Base-by-base conservation (phyloP, 2,888 invertebrate genomes). In the Strigamia transsilvanica region DNA sequence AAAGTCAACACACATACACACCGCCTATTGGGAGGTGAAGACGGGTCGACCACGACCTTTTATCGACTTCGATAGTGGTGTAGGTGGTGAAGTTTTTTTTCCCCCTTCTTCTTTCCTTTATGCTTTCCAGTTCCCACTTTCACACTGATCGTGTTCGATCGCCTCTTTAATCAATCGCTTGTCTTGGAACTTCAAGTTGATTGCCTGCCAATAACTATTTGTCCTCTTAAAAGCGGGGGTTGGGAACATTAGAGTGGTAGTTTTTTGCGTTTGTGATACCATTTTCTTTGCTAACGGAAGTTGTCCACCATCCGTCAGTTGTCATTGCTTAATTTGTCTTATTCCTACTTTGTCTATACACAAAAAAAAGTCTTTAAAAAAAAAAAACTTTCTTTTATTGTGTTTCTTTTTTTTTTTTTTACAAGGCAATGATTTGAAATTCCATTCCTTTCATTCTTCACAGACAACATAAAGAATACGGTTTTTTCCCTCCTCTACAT, bases 251-350 rank as follows among this genome's bases (percentile, higher is more conserved):
- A 15, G n/a, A 6, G 15, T 51, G 15, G 51, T 51, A 51, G 12
- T 51, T 51, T 51, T 51, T 51, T 38, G 38, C 38, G 38, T 51
- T 51, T 51, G 18, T 18, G n/a, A 51, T 18, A 51, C 18, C 51
- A 3, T 18, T 18, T 18, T 51, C 6, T 1, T 18, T 51, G 51
- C n/a, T 51, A 51, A 51, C 51, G 51, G 51, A 51, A 51, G 51
- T 51, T 51, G 51, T 18, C 18, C 51, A 15, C 51, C 51, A 51
- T 51, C 51, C 7, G n/a, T 51, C 51, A 51, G 18, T 51, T 51
- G 51, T 51, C 51, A 51, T 51, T 51, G 51, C 10, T 51, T 51
- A 51, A 51, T 51, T 51, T 51, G 51, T 51, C 51, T 51, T 51
- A 18, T 51, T 51, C 13, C 51, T 18, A 51, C 51, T 18, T 18